These are phyloP conservation scores for Sorex araneus DNA, from an alignment of 2,113 vertebrate genomes.

Conservation along the genomic window DNA sequence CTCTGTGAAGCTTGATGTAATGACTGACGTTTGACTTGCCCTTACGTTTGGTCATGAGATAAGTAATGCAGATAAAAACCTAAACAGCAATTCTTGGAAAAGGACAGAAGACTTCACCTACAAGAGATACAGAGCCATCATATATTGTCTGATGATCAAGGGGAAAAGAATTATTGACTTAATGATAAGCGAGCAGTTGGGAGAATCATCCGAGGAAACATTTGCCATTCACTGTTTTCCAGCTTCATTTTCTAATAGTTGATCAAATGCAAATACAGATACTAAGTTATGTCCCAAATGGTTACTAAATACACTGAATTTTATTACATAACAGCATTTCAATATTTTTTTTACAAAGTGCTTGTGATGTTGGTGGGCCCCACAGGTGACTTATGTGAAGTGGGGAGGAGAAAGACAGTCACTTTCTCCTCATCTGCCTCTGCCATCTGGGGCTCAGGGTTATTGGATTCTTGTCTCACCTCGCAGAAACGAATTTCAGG, in stretches of 20 bases:
- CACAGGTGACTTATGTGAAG: too few relatives aligned
- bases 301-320: not conserved
- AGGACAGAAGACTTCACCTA: not conserved
- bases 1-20: not conserved
- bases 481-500: too few relatives aligned
- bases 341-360: too few relatives aligned
- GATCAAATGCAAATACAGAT: constrained; percentile 33
- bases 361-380: too few relatives aligned
- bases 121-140: not conserved
- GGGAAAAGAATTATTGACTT: constrained; percentile 20
- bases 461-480: too few relatives aligned
- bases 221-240: not conserved
- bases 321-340: not conserved
- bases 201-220: constrained; percentile 25
- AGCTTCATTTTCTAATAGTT: constrained; percentile 39
- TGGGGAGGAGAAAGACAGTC: too few relatives aligned
- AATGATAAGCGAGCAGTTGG: constrained; percentile 17
- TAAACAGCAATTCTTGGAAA: constrained; percentile 42
- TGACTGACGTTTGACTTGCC: constrained; percentile 22
- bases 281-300: not conserved
- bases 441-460: too few relatives aligned
- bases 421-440: too few relatives aligned
- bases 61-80: constrained; percentile 18
- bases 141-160: not conserved
- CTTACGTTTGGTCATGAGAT: constrained; percentile 41